A percentile compares a stretch with the other conserved stretches of the same genome.
Conservation (phyloP, 1,140 invertebrate species). For the Lordiphosa collinella region DNA sequence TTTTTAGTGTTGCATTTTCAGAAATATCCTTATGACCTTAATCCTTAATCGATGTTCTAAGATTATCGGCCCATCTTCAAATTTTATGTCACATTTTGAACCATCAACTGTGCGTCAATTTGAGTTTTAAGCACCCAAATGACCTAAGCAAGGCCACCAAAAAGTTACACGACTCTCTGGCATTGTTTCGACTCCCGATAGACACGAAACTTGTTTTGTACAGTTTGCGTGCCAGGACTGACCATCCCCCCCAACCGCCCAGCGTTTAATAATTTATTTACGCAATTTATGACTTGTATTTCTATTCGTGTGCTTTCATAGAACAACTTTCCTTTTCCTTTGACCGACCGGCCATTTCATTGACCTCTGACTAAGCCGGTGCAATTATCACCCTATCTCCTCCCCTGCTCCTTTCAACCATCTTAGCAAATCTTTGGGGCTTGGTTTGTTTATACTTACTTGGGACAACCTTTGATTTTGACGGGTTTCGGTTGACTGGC, state of each 20-base stretch:
- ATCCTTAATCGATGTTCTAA: neutral
- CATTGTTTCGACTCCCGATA: neutral
- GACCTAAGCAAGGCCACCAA: neutral
- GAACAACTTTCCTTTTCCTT: conserved; percentile 45
- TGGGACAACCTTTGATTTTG: conserved; percentile 72
- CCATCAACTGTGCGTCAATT: conserved; percentile 35
- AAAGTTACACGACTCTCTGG: neutral
- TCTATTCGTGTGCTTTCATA: conserved; percentile 3
- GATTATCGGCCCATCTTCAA: conserved; percentile 16
- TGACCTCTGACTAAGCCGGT: conserved; percentile 32
- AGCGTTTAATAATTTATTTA: conserved; percentile 68
- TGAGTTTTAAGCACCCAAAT: conserved; percentile 23
- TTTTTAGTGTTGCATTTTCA: too few species aligned
- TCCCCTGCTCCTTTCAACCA: neutral
- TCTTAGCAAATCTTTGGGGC: conserved; percentile 12
- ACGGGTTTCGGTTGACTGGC: conserved; percentile 71
- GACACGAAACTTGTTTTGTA: conserved; percentile 8
- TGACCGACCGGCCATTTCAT: conserved; percentile 40
- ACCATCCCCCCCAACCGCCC: conserved; percentile 18
- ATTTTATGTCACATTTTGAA: conserved; percentile 22
- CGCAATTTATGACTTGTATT: conserved; percentile 64
- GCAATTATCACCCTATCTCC: neutral
- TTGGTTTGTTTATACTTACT: conserved; percentile 47
- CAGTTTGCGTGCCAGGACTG: conserved; percentile 39
- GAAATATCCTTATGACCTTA: conserved; percentile 8